A percentile compares a stretch with the other conserved stretches of the same genome.
These are phyloP conservation scores for Macquaria australasica DNA, from an alignment of 2,113 vertebrate genomes.

Conservation along the genomic window DNA sequence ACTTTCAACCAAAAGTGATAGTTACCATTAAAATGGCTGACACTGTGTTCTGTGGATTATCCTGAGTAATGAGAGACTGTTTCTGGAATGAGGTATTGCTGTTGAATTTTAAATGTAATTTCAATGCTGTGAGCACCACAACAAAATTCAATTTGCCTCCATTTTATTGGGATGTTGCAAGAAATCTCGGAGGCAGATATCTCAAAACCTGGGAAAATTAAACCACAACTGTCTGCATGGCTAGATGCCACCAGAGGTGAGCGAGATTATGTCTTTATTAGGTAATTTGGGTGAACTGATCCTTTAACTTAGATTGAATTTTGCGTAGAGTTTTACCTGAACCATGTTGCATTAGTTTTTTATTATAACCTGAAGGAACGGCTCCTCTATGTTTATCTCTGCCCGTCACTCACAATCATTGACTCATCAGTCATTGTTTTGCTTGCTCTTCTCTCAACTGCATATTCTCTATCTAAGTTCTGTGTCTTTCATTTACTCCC, in stretches of 20 bases:
- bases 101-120: slow-evolving; percentile 24
- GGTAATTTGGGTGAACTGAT: slow-evolving; percentile 12
- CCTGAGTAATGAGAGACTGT: neutral
- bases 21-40: neutral
- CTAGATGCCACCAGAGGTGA: neutral
- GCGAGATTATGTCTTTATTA: neutral
- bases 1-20: neutral
- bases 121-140: neutral
- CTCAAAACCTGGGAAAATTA: too few relatives aligned
- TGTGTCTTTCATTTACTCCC: slow-evolving; percentile 69
- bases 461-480: slow-evolving; percentile 59
- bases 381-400: slow-evolving; percentile 29
- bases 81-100: neutral
- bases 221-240: neutral
- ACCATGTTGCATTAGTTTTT: neutral
- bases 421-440: slow-evolving; percentile 55
- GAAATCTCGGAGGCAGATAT: neutral
- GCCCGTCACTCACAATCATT: slow-evolving; percentile 18
- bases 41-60: slow-evolving; percentile 4
- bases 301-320: slow-evolving; percentile 23
- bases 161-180: neutral
- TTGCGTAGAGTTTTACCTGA: slow-evolving; percentile 11
- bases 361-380: slow-evolving; percentile 24
- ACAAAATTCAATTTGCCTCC: slow-evolving; percentile 1
- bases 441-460: slow-evolving; percentile 46